phyloP scores from a whole-genome alignment of 2,113 vertebrate genomes.

The Oostethus manadensis region DNA sequence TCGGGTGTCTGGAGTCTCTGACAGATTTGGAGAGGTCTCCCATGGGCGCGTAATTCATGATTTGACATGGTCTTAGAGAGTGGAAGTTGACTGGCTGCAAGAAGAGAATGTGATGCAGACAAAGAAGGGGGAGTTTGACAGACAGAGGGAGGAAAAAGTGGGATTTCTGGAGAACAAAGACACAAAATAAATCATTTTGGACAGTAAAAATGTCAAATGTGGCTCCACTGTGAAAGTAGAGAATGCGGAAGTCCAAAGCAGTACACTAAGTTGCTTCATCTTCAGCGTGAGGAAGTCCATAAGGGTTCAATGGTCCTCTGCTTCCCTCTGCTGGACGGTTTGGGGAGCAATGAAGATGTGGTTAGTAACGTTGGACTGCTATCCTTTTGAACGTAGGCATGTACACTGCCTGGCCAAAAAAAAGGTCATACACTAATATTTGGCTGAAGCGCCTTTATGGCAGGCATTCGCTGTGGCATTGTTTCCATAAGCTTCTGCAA shows the following conservation, averaged over 20 bases:
- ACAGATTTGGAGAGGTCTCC: conserved; percentile 27
- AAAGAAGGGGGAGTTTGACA: conserved; percentile 19
- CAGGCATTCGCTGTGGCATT: too few relatives aligned
- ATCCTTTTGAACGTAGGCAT: too few relatives aligned
- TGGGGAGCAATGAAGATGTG: neutral
- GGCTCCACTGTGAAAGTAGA: conserved; percentile 22
- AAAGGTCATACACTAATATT: too few relatives aligned
- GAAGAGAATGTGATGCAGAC: conserved; percentile 21
- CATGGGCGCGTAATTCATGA: conserved; percentile 36
- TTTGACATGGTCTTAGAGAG: conserved; percentile 31
- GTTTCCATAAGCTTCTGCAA: too few relatives aligned
- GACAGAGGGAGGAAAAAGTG: neutral
- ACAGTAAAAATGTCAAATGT: conserved; percentile 47
- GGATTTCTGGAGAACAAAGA: conserved; percentile 40
- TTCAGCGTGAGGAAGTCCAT: conserved; percentile 1
- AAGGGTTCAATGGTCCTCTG: conserved; percentile 13
- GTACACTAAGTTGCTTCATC: conserved; percentile 32
- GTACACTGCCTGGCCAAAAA: too few relatives aligned
- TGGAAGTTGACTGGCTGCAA: conserved; percentile 17
- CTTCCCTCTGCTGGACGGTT: conserved; percentile 62
- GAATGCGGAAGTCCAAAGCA: conserved; percentile 11
- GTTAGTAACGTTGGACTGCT: too few relatives aligned
- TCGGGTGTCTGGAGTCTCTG: conserved; percentile 22
- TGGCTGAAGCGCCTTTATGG: too few relatives aligned
- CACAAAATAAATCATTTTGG: conserved; percentile 53